These are phyloP conservation scores for Perizoma affinitatum DNA, from an alignment of 2,888 invertebrate species.

Conservation along the genomic window DNA sequence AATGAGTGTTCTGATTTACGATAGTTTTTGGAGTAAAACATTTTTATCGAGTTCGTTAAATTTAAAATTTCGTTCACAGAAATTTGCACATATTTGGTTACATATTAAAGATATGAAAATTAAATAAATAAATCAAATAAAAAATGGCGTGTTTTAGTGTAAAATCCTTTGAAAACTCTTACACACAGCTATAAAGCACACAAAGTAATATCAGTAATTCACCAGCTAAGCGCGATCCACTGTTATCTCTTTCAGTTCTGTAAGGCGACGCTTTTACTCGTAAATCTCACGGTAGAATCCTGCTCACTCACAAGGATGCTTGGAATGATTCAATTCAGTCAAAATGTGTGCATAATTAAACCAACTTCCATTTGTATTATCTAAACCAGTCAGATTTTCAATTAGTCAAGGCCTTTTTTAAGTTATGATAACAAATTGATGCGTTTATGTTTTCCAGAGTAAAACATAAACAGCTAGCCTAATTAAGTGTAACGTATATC, in stretches of 20 bases:
- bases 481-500: too few species aligned
- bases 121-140: too few species aligned
- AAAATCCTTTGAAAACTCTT: too few species aligned
- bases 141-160: too few species aligned
- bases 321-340: constrained; percentile 69
- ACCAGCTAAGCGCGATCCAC: constrained; percentile 66
- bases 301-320: constrained; percentile 58
- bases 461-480: too few species aligned
- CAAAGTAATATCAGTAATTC: constrained; percentile 69
- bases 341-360: constrained; percentile 69
- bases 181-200: constrained; percentile 11
- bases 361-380: constrained; percentile 43
- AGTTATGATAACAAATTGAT: background rate
- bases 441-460: too few species aligned
- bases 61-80: too few species aligned
- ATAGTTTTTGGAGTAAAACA: too few species aligned
- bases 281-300: constrained; percentile 70
- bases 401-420: background rate
- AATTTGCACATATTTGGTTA: too few species aligned
- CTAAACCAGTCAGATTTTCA: constrained; percentile 11
- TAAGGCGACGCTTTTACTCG: constrained; percentile 53
- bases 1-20: too few species aligned
- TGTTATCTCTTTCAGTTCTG: constrained; percentile 69
- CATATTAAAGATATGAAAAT: too few species aligned
- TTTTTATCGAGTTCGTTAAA: too few species aligned